Percentiles rank a stretch among this genome's conserved stretches.
phyloP scores from a whole-genome alignment of 2,113 vertebrate genomes.

The Aythya baeri region DNA sequence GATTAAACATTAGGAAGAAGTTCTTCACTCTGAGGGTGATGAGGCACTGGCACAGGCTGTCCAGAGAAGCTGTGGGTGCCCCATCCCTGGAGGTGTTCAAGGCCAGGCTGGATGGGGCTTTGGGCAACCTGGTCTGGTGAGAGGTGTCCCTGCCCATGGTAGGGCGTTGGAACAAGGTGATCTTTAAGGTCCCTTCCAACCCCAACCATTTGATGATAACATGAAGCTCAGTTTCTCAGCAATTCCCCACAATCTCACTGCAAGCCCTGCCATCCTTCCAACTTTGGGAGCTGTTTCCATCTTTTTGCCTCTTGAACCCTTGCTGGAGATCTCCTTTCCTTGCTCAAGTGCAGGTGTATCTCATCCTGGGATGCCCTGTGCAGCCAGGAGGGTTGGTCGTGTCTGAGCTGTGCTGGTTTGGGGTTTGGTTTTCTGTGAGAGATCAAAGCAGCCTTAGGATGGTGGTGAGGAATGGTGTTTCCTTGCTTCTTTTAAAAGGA shows the following conservation, averaged over 20 bases:
- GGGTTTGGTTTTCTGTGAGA: background rate
- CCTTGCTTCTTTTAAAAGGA: background rate
- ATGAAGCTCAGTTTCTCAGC: background rate
- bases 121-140: background rate
- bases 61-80: background rate
- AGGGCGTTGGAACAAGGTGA: background rate
- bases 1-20: background rate
- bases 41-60: background rate
- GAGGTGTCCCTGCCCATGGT: background rate
- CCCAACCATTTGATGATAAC: background rate
- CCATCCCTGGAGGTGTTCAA: background rate
- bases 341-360: background rate
- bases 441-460: background rate
- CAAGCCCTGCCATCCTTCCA: background rate
- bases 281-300: background rate
- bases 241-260: background rate
- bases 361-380: background rate
- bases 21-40: background rate
- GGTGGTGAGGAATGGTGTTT: accelerated
- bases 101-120: background rate
- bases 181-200: background rate
- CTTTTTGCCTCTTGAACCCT: background rate
- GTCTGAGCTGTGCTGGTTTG: background rate
- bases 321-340: background rate
- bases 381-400: background rate